Base-by-base conservation (phyloP, 2,888 invertebrate genomes). In the Diadegma fenestrale region DNA sequence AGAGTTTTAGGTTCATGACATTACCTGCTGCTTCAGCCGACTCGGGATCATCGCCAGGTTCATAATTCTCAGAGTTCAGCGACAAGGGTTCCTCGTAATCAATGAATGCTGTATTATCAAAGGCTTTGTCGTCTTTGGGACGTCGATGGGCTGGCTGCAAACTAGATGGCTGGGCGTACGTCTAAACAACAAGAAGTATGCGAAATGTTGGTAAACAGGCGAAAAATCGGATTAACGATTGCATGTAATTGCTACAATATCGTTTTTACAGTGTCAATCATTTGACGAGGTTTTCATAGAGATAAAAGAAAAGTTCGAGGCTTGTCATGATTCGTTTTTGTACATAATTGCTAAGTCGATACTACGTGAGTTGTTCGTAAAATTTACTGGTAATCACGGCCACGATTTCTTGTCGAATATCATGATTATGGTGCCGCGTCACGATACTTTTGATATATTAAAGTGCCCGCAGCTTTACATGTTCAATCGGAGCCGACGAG, bases 31-130 rank as follows among this genome's bases (percentile, higher is more conserved):
- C 87, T 77, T 93, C 92, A 72, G 89, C 90, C 10, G 91, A 90
- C 64, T 92, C 93, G 77, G 90, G 82, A 80, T 95, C 95, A 87
- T 95, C 95, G 90, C 95, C 95, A 87, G 95, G 92, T 84, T 96
- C 96, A 94, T 97, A 97, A 90, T 95, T 96, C 89, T 97, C 97
- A 75, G 96, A 92, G 82, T 92, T 92, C 0, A 97, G 96, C 0
- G 97, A 96, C 4, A 97, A 96, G 90, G 97, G 97, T 93, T 97
- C 97, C 92, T 98, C 97, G 72, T 97, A 97, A 93, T 97, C 97
- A 93, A 97, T 96, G 93, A 97, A 97, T 43, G 97, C 96, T 80
- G 96, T 96, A 91, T 97, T 97, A 93, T 96, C 96, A 92, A 96
- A 96, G 82, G 95, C 94, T 85, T 93, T 93, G 82, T 93, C 93